Evolutionary conservation across 2,113 vertebrate species (phyloP), one percentile per base, ranked within the genome.

Genomic region (Arizona elegans): DNA sequence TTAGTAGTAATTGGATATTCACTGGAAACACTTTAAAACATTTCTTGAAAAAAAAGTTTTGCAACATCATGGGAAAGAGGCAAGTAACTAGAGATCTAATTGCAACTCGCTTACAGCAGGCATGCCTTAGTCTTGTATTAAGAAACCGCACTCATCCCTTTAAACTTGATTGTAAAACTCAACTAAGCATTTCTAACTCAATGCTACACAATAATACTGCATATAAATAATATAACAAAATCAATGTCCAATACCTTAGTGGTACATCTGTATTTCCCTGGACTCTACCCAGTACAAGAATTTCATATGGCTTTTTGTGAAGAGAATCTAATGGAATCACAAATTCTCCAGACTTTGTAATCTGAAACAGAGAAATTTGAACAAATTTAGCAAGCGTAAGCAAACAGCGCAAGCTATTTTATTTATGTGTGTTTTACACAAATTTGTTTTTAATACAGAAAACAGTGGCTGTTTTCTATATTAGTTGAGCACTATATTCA

Each of bases 251-350:
- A 90, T 97, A 98, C 97, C 98, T 97, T 95, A 95, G 56, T 17
- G 93, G 7, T 92, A 93, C 75, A 89, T 96, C 90, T 58, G 38
- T 6, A 29, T 95, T 92, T 93, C 92, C 89, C 89, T 88, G 95
- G 90, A 97, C 95, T 97, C 98, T 97, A 56, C 99, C 99, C 92
- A 99, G 24, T 33, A 99, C 94, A 94, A 99, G 97, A 91, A 98
- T 97, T 96, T 99, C 99, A 91, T 99, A 99, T 0, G 99, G 99
- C 81, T 99, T 99, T 98, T 99, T 99, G 96, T 99, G 99, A 53
- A 96, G 95, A 7, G 99, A 99, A 96, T 99, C 98, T 91, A 99
- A 97, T 8, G 99, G 99, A 93, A 99, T 98, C 38, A 99, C 98
- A 96, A 99, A 98, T 93, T 99, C 98, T 93, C 99, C 99, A 90